These are phyloP conservation scores for Huso huso DNA, from an alignment of 2,797 vertebrate species.

Conservation along the genomic window DNA sequence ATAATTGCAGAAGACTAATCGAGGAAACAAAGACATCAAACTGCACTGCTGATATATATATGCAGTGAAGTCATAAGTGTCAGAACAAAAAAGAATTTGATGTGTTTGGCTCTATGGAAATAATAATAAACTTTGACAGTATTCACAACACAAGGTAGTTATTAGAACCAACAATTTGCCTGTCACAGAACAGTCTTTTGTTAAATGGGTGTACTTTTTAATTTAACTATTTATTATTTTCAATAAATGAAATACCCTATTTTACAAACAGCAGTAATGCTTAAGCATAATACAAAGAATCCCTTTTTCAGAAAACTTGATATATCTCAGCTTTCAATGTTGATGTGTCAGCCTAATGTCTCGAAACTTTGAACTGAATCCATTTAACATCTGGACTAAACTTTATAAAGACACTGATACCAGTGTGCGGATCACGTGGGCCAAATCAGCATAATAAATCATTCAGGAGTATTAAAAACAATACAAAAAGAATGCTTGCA, in stretches of 20 bases:
- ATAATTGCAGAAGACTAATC: conserved; percentile 7
- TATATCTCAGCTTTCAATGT: too few species aligned
- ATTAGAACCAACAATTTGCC: not conserved
- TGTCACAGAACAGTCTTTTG: too few species aligned
- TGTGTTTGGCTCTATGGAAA: not conserved
- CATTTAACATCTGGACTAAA: conserved; percentile 32
- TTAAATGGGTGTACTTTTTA: too few species aligned
- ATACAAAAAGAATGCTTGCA: conserved; percentile 31
- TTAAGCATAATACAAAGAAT: too few species aligned
- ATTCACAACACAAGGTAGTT: not conserved
- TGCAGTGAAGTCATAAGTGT: conserved; percentile 1
- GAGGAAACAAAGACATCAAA: conserved; percentile 10
- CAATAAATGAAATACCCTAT: too few species aligned
- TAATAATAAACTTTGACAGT: not conserved
- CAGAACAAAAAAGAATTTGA: conserved; percentile 2
- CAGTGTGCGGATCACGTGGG: conserved; percentile 49
- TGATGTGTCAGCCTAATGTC: conserved; percentile 37
- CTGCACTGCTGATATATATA: not conserved
- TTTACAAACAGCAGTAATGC: too few species aligned
- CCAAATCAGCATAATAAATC: conserved; percentile 29
- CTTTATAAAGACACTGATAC: conserved; percentile 39
- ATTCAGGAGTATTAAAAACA: conserved; percentile 42
- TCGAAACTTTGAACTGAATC: conserved; percentile 45
- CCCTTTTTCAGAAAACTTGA: too few species aligned
- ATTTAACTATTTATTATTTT: too few species aligned